Conservation (phyloP, 2,113 vertebrate species). For the Sinosuthora webbiana region DNA sequence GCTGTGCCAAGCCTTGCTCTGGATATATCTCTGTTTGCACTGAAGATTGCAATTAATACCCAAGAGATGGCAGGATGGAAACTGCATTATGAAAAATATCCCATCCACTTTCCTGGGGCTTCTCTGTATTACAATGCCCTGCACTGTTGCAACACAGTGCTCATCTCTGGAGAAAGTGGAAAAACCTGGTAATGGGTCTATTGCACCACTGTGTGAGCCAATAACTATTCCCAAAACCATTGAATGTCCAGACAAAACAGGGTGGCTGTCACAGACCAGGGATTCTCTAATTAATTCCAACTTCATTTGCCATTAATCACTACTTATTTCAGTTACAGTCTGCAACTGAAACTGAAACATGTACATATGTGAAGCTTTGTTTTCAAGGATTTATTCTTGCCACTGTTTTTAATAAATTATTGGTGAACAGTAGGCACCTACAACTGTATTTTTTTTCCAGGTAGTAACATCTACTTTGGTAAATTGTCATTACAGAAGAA, state of each 20-base stretch:
- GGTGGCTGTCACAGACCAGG: not conserved
- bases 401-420: not conserved
- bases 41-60: not conserved
- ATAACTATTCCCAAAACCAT: not conserved
- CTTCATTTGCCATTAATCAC: not conserved
- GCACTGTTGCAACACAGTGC: not conserved
- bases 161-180: not conserved
- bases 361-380: not conserved
- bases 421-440: not conserved
- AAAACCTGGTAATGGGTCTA: not conserved
- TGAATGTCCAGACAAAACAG: not conserved
- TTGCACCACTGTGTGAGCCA: not conserved
- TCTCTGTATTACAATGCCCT: not conserved
- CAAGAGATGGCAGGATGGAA: not conserved
- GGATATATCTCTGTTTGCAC: not conserved
- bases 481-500: not conserved
- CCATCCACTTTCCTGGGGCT: not conserved
- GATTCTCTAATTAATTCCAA: not conserved
- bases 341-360: not conserved
- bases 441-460: not conserved
- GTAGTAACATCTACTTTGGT: not conserved
- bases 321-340: not conserved
- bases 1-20: not conserved
- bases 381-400: not conserved
- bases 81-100: not conserved